phyloP scores from a whole-genome alignment of 2,797 vertebrate genomes.

The Furcifer pardalis region DNA sequence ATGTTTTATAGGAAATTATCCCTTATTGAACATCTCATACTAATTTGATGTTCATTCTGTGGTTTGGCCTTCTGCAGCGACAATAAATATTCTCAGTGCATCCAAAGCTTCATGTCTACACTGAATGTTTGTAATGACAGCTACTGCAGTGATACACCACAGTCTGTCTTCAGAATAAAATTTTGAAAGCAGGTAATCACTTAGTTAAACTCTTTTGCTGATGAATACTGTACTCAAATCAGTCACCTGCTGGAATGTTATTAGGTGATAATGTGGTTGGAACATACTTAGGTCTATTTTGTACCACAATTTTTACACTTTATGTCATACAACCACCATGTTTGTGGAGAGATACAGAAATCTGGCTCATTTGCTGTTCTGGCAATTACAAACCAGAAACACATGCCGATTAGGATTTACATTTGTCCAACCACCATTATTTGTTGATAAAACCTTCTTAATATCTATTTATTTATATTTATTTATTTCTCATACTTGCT shows the following conservation, averaged over 20 bases:
- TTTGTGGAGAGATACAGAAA: no score
- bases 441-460: constrained; percentile 47
- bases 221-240: constrained; percentile 62
- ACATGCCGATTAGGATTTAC: no score
- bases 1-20: constrained; percentile 37
- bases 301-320: constrained; percentile 40
- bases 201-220: constrained; percentile 49
- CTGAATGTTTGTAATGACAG: constrained; percentile 40
- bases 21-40: constrained; percentile 18
- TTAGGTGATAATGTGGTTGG: constrained; percentile 55
- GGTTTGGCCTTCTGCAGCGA: constrained; percentile 17
- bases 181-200: constrained; percentile 59
- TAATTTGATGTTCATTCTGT: constrained; percentile 42
- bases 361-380: no score
- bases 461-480: no score
- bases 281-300: constrained; percentile 63
- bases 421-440: no score
- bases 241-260: constrained; percentile 52
- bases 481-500: no score
- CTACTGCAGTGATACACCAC: constrained; percentile 42
- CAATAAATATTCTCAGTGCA: constrained; percentile 58
- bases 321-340: constrained; percentile 31
- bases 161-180: constrained; percentile 50
- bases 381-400: no score
- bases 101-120: constrained; percentile 29